phyloP scores from a whole-genome alignment of 2,888 invertebrate genomes.

The Meandrusa payeni region DNA sequence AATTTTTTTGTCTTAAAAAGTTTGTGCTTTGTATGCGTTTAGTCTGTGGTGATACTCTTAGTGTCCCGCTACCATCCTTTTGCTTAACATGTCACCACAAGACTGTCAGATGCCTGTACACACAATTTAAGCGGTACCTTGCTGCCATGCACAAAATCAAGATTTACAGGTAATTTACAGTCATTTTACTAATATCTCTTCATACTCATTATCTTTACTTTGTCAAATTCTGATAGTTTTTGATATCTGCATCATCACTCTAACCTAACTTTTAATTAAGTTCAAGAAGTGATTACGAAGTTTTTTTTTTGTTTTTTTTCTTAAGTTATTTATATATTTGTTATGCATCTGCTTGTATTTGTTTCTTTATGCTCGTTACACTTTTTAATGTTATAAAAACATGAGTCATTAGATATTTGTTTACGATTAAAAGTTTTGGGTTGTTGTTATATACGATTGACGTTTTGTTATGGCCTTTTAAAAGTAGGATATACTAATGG shows the following conservation, averaged over 20 bases:
- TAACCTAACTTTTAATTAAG: conserved; percentile 50
- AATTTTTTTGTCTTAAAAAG: no score
- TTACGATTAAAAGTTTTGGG: no score
- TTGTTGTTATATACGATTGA: no score
- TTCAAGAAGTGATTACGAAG: conserved; percentile 27
- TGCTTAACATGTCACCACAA: conserved; percentile 68
- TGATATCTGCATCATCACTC: conserved; percentile 50
- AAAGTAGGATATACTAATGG: no score
- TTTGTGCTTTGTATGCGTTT: background rate
- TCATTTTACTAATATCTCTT: background rate
- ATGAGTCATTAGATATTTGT: background rate
- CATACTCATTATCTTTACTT: conserved; percentile 10
- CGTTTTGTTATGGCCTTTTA: no score
- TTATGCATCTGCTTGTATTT: background rate
- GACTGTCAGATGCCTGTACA: conserved; percentile 75
- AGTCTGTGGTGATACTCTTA: conserved; percentile 5
- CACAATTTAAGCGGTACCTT: conserved; percentile 60
- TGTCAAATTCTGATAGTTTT: conserved; percentile 13
- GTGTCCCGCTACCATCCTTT: conserved; percentile 24
- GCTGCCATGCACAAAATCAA: conserved; percentile 79
- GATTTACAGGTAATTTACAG: conserved; percentile 60
- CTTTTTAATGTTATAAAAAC: background rate
- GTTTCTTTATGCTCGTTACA: no score
- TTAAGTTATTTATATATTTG: conserved; percentile 18
- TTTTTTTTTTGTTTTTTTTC: conserved; percentile 24